Conservation (phyloP, 2,888 invertebrate genomes). For the Lepetodrilus schrolli region DNA sequence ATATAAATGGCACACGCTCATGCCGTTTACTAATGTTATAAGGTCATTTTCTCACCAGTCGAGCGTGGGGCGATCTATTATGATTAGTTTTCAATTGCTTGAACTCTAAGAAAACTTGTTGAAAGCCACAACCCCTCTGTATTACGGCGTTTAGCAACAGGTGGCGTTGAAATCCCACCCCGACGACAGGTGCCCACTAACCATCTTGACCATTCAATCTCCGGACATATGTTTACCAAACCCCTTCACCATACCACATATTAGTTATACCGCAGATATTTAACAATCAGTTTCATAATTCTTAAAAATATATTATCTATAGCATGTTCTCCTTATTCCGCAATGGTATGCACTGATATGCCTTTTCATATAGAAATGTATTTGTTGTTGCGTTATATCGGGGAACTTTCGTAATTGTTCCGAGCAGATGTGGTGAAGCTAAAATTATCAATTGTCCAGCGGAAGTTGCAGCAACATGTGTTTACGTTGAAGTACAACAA, state of each 20-base stretch:
- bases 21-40: not conserved
- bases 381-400: not conserved
- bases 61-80: not conserved
- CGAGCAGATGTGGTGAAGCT: constrained; percentile 11
- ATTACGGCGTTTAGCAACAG: constrained; percentile 8
- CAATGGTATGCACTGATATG: no score
- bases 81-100: constrained; percentile 5
- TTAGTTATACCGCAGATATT: not conserved
- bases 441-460: not conserved
- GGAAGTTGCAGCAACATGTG: constrained; percentile 24
- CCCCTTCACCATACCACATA: not conserved
- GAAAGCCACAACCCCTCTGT: constrained; percentile 6
- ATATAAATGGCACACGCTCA: constrained; percentile 4
- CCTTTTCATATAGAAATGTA: no score
- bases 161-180: constrained; percentile 14
- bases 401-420: not conserved
- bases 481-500: not conserved
- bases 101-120: not conserved
- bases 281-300: not conserved
- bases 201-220: constrained; percentile 19
- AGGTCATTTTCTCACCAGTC: constrained; percentile 15
- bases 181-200: constrained; percentile 8
- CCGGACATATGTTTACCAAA: not conserved
- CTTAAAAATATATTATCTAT: not conserved
- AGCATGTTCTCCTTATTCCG: not conserved